Evolutionary conservation across 2,797 vertebrate species (phyloP).

Genomic region (Ctenopoma multispine): DNA sequence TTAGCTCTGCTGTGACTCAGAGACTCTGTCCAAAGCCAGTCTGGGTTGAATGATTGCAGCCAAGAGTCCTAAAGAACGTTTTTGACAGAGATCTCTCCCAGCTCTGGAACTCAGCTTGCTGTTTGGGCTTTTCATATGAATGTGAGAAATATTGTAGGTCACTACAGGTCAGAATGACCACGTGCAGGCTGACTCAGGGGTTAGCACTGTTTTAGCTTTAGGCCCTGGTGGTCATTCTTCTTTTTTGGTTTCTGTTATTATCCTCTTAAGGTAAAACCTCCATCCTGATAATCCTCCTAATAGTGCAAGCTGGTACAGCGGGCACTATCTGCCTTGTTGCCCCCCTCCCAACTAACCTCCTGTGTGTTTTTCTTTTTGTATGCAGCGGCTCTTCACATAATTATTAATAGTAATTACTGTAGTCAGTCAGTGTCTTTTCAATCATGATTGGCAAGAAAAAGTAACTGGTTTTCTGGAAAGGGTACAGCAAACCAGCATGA

Average conservation of each 20-base stretch:
- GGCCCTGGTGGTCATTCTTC: conserved; percentile 36
- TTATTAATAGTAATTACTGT: conserved; percentile 10
- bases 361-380: background rate
- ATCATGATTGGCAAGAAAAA: background rate
- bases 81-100: conserved; percentile 19
- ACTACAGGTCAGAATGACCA: conserved; percentile 4
- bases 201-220: conserved; percentile 10
- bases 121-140: background rate
- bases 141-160: background rate
- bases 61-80: conserved; percentile 30
- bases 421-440: conserved; percentile 28
- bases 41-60: conserved; percentile 16
- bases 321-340: conserved; percentile 30
- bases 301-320: conserved; percentile 62
- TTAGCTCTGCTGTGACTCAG: background rate
- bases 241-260: conserved; percentile 61
- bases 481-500: too few species aligned
- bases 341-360: conserved; percentile 41
- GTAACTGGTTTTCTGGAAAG: too few species aligned
- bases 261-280: conserved; percentile 72
- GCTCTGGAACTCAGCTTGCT: conserved; percentile 2
- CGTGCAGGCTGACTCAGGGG: conserved; percentile 8
- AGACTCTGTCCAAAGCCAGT: conserved; percentile 26
- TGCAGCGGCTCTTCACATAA: conserved; percentile 11
- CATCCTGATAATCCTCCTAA: conserved; percentile 69